Base-by-base conservation (phyloP, 2,113 vertebrate species). In the Struthidea cinerea region DNA sequence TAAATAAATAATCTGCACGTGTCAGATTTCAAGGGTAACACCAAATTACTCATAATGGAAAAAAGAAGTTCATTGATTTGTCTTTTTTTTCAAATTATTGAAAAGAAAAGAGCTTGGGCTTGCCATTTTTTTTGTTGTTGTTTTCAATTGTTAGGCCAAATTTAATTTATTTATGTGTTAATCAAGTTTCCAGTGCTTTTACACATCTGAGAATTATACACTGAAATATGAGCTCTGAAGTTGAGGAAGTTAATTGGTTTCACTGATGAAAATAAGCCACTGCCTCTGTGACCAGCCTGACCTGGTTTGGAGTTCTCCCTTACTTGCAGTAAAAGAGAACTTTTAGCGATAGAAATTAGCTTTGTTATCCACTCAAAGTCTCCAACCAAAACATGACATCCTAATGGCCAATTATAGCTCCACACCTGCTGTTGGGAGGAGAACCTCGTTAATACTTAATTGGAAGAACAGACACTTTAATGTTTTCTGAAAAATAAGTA, bases 341-440 rank as follows among this genome's bases (percentile, higher is more conserved):
- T 60, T 76, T 68, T 28, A 90, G 33, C 21, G 2, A 76, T 12
- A 92, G 53, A 97, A 90, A 89, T 87, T 82, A 59, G 33, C 59
- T 94, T 83, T 92, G 70, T 92, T 90, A 56, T 76, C 78, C 50
- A 64, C 84, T 90, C 80, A 90, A 84, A 92, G 74, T 74, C 49
- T 91, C 90, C 68, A 90, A 96, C 84, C 35, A 97, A 97, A 97
- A 93, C 63, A 85, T 83, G 89, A 79, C 95, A 97, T 73, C 50
- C 37, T 97, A 98, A 97, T 88, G 83, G 91, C 87, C 94, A 96
- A 94, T 98, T 98, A 97, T n/a, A 96, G 37, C 52, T 70, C 94
- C 94, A 94, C 82, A 97, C 78, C 89, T 96, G 94, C 88, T 96
- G 55, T 16, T 97, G 73, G 42, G 47, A 96, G 81, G 68, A 93